A percentile compares a stretch with the other conserved stretches of the same genome.
These are phyloP conservation scores for Scaptomyza pallida DNA, from an alignment of 1,140 invertebrate genomes.

Conservation along the genomic window DNA sequence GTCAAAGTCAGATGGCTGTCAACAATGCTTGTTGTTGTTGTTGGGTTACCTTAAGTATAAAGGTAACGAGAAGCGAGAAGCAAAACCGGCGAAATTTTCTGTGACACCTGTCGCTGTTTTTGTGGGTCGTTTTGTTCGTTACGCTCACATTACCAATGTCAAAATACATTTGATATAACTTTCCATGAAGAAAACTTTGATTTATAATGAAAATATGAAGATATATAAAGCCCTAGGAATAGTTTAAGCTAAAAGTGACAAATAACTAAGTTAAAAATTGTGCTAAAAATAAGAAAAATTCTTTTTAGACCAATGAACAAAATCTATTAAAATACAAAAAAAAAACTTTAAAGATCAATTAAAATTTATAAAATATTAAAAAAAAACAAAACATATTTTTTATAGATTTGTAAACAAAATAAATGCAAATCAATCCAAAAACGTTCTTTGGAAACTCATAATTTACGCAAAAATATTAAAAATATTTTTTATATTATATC, in stretches of 20 bases:
- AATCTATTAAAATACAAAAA: too few species aligned
- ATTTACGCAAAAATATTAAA: slow-evolving; percentile 15
- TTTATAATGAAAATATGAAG: too few species aligned
- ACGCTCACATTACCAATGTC: too few species aligned
- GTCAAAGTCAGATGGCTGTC: slow-evolving; percentile 64
- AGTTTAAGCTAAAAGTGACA: too few species aligned
- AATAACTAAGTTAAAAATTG: too few species aligned
- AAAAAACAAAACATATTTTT: background rate
- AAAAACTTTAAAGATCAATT: background rate
- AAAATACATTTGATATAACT: too few species aligned
- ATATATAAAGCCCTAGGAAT: too few species aligned
- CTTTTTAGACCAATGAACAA: too few species aligned
- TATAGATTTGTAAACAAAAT: background rate
- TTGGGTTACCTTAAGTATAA: slow-evolving; percentile 32
- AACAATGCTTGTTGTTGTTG: too few species aligned
- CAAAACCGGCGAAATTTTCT: slow-evolving; percentile 33
- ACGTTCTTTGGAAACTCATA: background rate
- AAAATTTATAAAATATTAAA: too few species aligned
- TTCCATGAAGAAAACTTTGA: slow-evolving; percentile 30
- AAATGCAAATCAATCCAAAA: background rate
- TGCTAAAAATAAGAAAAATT: too few species aligned
- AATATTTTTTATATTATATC: slow-evolving; percentile 18
- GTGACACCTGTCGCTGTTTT: slow-evolving; percentile 55
- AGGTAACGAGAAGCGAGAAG: slow-evolving; percentile 1
- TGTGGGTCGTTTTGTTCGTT: slow-evolving; percentile 31